Evolutionary conservation across 30 jellyfish, hydroid and myxozoan genomes (phyloP), one percentile per base, ranked within the genome.

Genomic region (Pelagia noctiluca): DNA sequence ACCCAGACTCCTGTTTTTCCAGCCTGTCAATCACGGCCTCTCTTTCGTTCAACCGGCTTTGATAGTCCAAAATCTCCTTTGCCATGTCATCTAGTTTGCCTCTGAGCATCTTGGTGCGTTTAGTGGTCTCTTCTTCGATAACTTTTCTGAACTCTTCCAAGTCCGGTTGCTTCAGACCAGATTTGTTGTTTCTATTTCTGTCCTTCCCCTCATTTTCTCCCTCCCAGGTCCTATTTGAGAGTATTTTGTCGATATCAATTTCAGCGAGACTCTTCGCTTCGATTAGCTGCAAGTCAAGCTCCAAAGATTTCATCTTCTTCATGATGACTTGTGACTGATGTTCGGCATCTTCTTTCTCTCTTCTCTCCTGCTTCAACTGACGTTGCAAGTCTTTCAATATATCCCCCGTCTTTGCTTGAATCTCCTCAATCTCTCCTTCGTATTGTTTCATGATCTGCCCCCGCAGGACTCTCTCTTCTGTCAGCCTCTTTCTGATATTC

Each of bases 331-430:
- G 86, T 0, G 50, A 38, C 75, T 36, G 69, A 31, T 30, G 2
- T 35, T 68, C 82, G 1, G 92, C 92, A 12, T 69, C 80, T 35
- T 68, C 92, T 24, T 82, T 82, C 49, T 82, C 92, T 30, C 23
- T 68, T 70, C 92, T 69, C 70, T 82, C 92, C 13, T 82, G 86
- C 80, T 68, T 82, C 80, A 82, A 48, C 65, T 82, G 92, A 29
- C n/a, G 79, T 23, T 60, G 85, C 42, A 82, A 60, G 36, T 70
- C 92, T 46, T 54, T 48, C 86, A 82, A 36, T 46, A 82, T 69
- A n/a, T 52, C 66, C 49, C 69, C 64, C n/a, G 92, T 70, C 62
- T 82, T 82, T 37, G 34, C 33, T 54, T 82, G 92, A 65, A 82
- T 67, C 11, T 82, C 92, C 22, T 82, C 92, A 23, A 82, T 82